Percentiles rank a stretch among this genome's conserved stretches.
These are phyloP conservation scores for Bombycilla garrulus DNA, from an alignment of 2,113 vertebrate species.

Conservation along the genomic window DNA sequence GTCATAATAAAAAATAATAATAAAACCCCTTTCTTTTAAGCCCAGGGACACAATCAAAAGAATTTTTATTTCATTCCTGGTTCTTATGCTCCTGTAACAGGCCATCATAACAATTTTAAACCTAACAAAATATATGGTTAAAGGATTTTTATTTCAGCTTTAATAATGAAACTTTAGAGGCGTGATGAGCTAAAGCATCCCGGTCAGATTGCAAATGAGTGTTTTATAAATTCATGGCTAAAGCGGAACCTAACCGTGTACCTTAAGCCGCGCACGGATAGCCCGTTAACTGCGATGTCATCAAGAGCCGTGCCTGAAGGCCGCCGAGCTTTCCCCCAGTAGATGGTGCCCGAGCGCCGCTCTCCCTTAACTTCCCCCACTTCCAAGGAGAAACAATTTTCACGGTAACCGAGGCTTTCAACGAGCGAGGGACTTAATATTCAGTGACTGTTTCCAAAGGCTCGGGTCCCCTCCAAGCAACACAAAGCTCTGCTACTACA, in stretches of 20 bases:
- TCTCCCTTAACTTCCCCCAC: neutral
- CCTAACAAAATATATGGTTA: neutral
- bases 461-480: neutral
- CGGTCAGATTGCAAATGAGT: neutral
- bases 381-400: neutral
- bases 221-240: neutral
- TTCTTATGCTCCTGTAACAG: neutral
- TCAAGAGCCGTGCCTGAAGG: neutral
- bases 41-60: neutral
- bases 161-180: neutral
- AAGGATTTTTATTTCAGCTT: neutral
- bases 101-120: neutral
- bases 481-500: neutral
- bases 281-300: neutral
- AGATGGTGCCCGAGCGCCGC: conserved; percentile 69
- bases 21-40: neutral
- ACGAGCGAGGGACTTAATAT: neutral
- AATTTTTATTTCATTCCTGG: neutral
- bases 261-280: accelerated
- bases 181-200: neutral
- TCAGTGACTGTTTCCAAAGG: neutral
- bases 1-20: neutral
- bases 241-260: neutral
- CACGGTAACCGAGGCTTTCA: neutral
- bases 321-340: conserved; percentile 11